These are phyloP conservation scores for Eumaeus atala DNA, from an alignment of 1,140 invertebrate genomes.

Conservation along the genomic window DNA sequence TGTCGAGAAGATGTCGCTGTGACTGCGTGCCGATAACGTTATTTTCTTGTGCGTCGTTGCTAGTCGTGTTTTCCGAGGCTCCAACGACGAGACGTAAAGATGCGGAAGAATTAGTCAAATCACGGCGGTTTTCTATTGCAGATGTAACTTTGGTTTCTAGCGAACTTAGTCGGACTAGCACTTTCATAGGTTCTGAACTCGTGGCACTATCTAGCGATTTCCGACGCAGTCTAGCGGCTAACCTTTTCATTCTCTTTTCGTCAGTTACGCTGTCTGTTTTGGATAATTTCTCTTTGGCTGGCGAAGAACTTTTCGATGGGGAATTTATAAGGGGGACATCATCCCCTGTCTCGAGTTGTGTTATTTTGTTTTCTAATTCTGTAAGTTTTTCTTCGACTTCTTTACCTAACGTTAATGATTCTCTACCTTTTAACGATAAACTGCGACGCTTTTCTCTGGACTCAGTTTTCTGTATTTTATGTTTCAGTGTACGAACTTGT, in stretches of 20 bases:
- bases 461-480: constrained; percentile 86
- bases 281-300: constrained; percentile 70
- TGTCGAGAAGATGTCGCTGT: constrained; percentile 73
- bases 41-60: constrained; percentile 49
- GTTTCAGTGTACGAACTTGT: constrained; percentile 84
- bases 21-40: constrained; percentile 54
- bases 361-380: constrained; percentile 86
- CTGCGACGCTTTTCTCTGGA: constrained; percentile 85
- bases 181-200: constrained; percentile 85
- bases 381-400: constrained; percentile 88
- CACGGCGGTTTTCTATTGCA: constrained; percentile 71
- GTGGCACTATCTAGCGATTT: constrained; percentile 86
- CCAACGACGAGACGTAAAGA: constrained; percentile 63
- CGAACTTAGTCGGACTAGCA: constrained; percentile 82
- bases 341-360: constrained; percentile 76
- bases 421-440: constrained; percentile 85
- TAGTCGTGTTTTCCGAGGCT: constrained; percentile 46
- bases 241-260: constrained; percentile 71
- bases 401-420: constrained; percentile 85
- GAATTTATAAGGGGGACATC: constrained; percentile 64
- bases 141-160: constrained; percentile 83
- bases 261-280: constrained; percentile 71
- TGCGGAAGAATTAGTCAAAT: constrained; percentile 73
- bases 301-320: constrained; percentile 68
- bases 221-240: constrained; percentile 75